phyloP scores from a whole-genome alignment of 2,888 invertebrate genomes.

The Meliscaeva auricollis region DNA sequence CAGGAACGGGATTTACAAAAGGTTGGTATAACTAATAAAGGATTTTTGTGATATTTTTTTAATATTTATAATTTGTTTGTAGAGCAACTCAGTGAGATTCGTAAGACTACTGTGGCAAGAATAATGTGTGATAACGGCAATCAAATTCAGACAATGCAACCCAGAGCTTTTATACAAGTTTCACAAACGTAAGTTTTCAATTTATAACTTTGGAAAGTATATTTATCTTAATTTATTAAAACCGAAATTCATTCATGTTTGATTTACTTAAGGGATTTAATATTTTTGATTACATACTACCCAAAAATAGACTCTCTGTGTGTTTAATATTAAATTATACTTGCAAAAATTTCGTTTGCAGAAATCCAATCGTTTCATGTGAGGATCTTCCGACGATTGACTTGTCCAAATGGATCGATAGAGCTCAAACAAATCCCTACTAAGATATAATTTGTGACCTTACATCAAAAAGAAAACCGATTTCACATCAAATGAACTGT shows the following conservation, averaged over 20 bases:
- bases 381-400: conserved; percentile 86
- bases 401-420: conserved; percentile 86
- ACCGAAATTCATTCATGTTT: no score
- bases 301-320: no score
- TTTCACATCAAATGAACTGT: no score
- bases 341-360: conserved; percentile 80
- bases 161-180: conserved; percentile 88
- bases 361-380: conserved; percentile 87
- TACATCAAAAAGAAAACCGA: no score
- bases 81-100: conserved; percentile 91
- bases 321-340: not conserved
- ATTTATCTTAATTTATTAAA: no score
- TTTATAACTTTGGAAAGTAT: no score
- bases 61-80: not conserved
- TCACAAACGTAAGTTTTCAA: conserved; percentile 85
- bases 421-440: conserved; percentile 22
- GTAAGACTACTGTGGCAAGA: conserved; percentile 91
- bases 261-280: no score
- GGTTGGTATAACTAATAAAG: conserved; percentile 82
- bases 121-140: conserved; percentile 93
- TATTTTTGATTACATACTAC: no score
- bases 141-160: conserved; percentile 88
- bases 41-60: not conserved
- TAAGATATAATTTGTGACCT: no score
- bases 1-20: conserved; percentile 87